These are phyloP conservation scores for Hormiphora californensis DNA, from an alignment of 37 sponge, comb jelly and placozoan genomes.

Conservation along the genomic window DNA sequence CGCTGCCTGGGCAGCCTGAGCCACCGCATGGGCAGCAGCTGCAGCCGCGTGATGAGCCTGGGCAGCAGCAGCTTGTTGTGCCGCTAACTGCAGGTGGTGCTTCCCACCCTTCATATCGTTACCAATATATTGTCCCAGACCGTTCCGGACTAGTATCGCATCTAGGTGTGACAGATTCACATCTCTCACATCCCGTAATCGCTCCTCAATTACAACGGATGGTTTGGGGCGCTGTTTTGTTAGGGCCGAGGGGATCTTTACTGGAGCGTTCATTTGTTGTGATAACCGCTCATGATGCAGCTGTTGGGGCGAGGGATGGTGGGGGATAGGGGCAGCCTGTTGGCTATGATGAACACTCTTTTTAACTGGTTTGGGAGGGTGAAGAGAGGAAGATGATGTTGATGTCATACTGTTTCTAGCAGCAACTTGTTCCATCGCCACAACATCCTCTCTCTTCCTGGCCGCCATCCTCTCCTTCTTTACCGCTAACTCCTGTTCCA, in stretches of 20 bases:
- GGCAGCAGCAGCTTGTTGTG: not conserved
- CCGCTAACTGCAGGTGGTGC: not conserved
- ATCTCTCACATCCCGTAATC: not conserved
- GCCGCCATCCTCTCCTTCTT: slow-evolving; percentile 14
- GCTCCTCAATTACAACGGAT: slow-evolving; percentile 39
- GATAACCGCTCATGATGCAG: too few species aligned
- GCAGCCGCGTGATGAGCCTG: not conserved
- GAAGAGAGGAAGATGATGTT: too few species aligned
- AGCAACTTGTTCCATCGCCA: not conserved
- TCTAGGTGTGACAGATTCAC: slow-evolving; percentile 9
- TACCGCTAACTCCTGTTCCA: not conserved
- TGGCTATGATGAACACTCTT: not conserved
- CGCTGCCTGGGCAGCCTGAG: not conserved
- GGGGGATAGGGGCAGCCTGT: not conserved
- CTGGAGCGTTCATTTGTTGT: too few species aligned
- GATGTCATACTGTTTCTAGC: not conserved
- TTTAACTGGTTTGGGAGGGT: not conserved
- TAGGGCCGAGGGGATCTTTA: slow-evolving; percentile 34
- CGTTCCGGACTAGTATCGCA: slow-evolving; percentile 38
- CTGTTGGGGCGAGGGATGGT: not conserved
- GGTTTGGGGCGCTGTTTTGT: slow-evolving; percentile 41
- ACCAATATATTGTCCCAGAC: slow-evolving; percentile 46
- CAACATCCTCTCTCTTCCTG: not conserved
- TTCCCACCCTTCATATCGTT: slow-evolving; percentile 7
- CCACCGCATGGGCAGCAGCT: not conserved